A percentile compares a stretch with the other conserved stretches of the same genome.
These are phyloP conservation scores for Platycheirus rosarum DNA, from an alignment of 2,888 invertebrate species.

Conservation along the genomic window DNA sequence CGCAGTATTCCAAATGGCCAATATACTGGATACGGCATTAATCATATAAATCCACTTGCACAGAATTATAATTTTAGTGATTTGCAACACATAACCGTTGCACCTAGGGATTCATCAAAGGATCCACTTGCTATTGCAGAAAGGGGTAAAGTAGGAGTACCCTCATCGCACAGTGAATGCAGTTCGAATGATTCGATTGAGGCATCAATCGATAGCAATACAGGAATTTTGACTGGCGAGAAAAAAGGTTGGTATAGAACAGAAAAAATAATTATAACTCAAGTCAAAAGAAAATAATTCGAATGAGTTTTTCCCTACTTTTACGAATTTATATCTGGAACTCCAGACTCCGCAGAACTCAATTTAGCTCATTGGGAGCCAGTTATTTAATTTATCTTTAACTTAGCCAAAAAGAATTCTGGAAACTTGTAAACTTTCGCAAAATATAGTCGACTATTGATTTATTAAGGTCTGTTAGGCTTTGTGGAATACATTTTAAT, in stretches of 20 bases:
- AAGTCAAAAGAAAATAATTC: no score
- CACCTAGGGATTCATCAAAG: conserved; percentile 78
- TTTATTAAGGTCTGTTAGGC: no score
- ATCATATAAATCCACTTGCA: conserved; percentile 79
- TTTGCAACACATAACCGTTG: conserved; percentile 81
- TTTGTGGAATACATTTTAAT: no score
- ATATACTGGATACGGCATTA: conserved; percentile 80
- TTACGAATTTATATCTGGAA: no score
- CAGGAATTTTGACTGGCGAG: conserved; percentile 80
- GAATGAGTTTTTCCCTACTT: no score
- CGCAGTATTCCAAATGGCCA: conserved; percentile 80
- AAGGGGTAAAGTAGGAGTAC: conserved; percentile 82
- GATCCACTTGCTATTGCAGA: conserved; percentile 82
- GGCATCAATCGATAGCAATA: conserved; percentile 82
- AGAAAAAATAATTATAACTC: no score
- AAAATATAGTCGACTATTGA: no score
- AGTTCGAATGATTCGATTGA: conserved; percentile 82
- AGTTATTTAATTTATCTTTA: no score
- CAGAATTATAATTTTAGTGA: conserved; percentile 81
- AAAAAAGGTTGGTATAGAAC: conserved; percentile 79
- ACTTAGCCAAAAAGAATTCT: no score
- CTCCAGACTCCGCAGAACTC: no score
- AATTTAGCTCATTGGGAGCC: no score
- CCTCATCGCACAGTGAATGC: conserved; percentile 82
- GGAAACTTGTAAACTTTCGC: no score